Evolutionary conservation across 2,888 invertebrate species (phyloP).

Genomic region (Invenusta paracnida): DNA sequence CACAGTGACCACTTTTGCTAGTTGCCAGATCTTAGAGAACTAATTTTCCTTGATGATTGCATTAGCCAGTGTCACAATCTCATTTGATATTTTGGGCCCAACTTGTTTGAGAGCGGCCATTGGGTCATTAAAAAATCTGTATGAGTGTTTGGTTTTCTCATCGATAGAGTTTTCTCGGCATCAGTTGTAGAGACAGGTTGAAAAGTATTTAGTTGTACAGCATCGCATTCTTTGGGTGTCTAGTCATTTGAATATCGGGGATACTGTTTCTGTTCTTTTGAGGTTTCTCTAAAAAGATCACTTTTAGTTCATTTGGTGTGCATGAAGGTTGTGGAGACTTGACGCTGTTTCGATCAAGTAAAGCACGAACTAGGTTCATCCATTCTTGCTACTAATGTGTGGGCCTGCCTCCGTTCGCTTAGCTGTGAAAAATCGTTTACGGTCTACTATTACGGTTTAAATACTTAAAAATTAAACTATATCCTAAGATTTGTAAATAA

Average conservation of each 20-base stretch:
- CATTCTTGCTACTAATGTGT: not conserved
- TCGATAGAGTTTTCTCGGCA: not conserved
- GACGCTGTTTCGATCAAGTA: not conserved
- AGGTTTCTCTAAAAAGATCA: conserved; percentile 2
- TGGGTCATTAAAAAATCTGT: not conserved
- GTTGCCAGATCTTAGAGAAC: not conserved
- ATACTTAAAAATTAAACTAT: too few species aligned
- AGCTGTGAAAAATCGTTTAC: conserved; percentile 5
- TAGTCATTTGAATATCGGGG: not conserved
- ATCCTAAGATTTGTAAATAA: too few species aligned
- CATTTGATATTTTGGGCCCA: not conserved
- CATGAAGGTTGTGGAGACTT: conserved; percentile 6
- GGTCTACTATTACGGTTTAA: conserved; percentile 8
- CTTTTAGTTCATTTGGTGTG: not conserved
- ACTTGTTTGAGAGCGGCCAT: not conserved
- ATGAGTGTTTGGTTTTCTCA: not conserved
- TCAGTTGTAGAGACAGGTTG: not conserved
- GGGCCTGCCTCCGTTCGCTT: not conserved
- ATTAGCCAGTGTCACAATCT: not conserved
- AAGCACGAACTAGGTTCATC: conserved; percentile 1
- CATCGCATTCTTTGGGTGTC: not conserved
- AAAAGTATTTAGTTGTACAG: not conserved
- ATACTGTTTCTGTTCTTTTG: not conserved
- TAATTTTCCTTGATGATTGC: not conserved
- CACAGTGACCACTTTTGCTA: not conserved